A percentile compares a stretch with the other conserved stretches of the same genome.
These are phyloP conservation scores for Autographa gamma DNA, from an alignment of 2,888 invertebrate genomes.

Conservation along the genomic window DNA sequence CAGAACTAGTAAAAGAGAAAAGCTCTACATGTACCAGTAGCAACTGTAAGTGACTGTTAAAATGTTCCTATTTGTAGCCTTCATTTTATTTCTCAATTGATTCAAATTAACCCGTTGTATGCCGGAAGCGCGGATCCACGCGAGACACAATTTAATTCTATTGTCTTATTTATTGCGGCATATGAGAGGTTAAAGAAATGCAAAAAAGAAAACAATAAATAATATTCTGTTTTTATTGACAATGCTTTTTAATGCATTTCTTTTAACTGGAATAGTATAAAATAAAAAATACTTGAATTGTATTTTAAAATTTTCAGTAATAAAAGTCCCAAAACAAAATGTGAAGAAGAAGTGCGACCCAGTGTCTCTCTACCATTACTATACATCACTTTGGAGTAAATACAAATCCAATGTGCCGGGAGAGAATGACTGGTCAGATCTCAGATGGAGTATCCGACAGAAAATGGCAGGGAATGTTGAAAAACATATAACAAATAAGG, in stretches of 20 bases:
- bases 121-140: no score
- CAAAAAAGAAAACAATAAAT: no score
- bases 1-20: conserved; percentile 66
- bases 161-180: no score
- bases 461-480: conserved; percentile 89
- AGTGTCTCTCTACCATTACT: conserved; percentile 93
- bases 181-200: no score
- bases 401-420: conserved; percentile 92
- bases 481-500: conserved; percentile 65
- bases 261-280: neutral
- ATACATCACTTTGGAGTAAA: conserved; percentile 92
- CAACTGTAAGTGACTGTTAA: conserved; percentile 74
- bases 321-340: conserved; percentile 87
- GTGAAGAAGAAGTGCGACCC: conserved; percentile 90
- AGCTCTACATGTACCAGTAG: conserved; percentile 60
- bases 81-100: no score
- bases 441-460: conserved; percentile 92
- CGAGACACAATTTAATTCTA: no score
- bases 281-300: neutral
- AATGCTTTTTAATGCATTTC: no score
- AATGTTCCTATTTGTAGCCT: no score
- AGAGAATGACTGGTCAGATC: conserved; percentile 90
- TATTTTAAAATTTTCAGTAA: conserved; percentile 83
- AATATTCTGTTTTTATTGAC: no score
- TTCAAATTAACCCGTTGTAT: no score